These are phyloP conservation scores for Columba livia DNA, from an alignment of 2,113 vertebrate species.

Conservation along the genomic window DNA sequence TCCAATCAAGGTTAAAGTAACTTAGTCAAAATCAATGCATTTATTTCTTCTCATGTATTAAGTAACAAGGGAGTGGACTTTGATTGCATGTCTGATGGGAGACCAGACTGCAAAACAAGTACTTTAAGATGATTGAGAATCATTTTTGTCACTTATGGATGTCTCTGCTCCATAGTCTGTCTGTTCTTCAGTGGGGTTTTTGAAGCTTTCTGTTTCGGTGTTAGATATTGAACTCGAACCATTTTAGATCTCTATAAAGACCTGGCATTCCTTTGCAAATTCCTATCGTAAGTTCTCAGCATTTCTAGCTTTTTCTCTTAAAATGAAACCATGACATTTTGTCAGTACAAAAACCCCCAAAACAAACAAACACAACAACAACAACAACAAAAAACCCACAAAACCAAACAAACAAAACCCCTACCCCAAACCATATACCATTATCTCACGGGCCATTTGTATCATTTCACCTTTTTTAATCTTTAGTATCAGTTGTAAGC, in stretches of 20 bases:
- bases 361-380: background rate
- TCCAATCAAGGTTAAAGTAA: background rate
- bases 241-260: slow-evolving; percentile 25
- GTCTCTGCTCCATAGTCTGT: background rate
- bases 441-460: background rate
- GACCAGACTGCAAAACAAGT: background rate
- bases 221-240: slow-evolving; percentile 39
- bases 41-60: background rate
- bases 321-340: background rate
- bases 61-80: background rate
- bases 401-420: background rate
- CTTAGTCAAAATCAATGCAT: background rate
- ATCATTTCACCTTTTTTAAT: background rate
- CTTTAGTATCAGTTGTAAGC: background rate
- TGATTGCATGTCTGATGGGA: background rate
- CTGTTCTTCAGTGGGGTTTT: background rate
- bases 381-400: too few species aligned
- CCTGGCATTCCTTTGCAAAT: slow-evolving; percentile 16
- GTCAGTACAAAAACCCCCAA: background rate
- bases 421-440: background rate
- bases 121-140: background rate
- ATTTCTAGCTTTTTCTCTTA: background rate
- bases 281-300: background rate
- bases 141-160: background rate
- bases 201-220: background rate